Evolutionary conservation across 1,140 invertebrate species (phyloP), one percentile per base, ranked within the genome.

Genomic region (Drosophila quadrilineata): DNA sequence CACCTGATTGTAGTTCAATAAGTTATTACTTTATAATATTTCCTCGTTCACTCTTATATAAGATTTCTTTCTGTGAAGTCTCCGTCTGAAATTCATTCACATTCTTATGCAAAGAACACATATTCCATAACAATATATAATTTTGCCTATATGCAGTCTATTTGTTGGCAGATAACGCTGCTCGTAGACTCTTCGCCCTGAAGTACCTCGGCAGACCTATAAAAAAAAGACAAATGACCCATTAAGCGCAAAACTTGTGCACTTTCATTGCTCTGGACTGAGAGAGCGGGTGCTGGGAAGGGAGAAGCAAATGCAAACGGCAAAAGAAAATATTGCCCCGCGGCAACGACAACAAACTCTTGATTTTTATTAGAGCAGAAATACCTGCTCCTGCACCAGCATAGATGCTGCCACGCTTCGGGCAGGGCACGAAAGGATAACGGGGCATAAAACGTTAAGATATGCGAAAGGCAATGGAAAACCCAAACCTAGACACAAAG

Each of bases 181-280:
- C 12, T 10, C 43, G n/a, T 3, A n/a, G 6, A 12, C 31, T 17
- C 2, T 24, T 16, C 16, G 3, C 12, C 9, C 24, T 12, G 12
- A 3, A 22, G 41, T 17, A 24, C 2, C 24, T 17, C 16, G 9
- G 1, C 9, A 56, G 40, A 38, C 52, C 58, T 58, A 82, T 82
- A 84, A 77, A 84, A 82, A 75, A 74, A 77, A 84, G 79, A 84
- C 79, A 84, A 84, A 84, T 85, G 79, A 85, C 53, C 77, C 77
- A 84, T 84, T 84, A 84, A 84, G 75, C 73, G 79, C 60, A 73
- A 85, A 84, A 84, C 77, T 84, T 84, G 77, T 84, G 73, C 77
- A 84, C 77, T 84, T 74, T 71, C 69, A 74, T 71, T 73, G 77
- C 73, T n/a, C n/a, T n/a, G n/a, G n/a, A n/a, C n/a, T n/a, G n/a